Evolutionary conservation across 2,888 invertebrate species (phyloP).

Genomic region (Zootermopsis nevadensis): DNA sequence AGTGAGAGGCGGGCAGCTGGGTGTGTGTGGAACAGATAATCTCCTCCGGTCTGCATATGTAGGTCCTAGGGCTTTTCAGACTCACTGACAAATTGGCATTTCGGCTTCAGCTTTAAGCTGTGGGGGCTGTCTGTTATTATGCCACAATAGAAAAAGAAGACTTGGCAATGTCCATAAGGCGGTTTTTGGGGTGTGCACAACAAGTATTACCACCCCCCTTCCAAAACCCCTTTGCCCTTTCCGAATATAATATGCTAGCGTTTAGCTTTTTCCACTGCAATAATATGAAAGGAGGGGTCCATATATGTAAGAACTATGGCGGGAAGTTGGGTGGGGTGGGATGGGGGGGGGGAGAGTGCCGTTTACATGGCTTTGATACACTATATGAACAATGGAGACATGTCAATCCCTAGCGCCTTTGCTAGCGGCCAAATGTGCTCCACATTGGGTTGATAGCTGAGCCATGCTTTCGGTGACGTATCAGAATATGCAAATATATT

Average conservation of each 20-base stretch:
- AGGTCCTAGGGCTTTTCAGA: slow-evolving; percentile 50
- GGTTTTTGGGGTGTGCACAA: slow-evolving; percentile 46
- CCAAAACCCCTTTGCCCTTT: slow-evolving; percentile 26
- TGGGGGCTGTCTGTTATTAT: slow-evolving; percentile 49
- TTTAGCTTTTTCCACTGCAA: slow-evolving; percentile 48
- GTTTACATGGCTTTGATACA: slow-evolving; percentile 47
- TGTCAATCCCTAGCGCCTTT: slow-evolving; percentile 42
- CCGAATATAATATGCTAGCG: slow-evolving; percentile 41
- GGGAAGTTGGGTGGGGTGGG: background rate
- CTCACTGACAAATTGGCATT: slow-evolving; percentile 54
- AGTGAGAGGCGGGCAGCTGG: slow-evolving; percentile 47
- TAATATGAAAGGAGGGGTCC: slow-evolving; percentile 33
- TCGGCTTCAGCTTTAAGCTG: slow-evolving; percentile 49
- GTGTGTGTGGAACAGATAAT: slow-evolving; percentile 47
- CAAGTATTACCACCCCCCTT: slow-evolving; percentile 28
- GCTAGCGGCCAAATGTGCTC: background rate
- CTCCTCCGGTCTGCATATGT: slow-evolving; percentile 48
- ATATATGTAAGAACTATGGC: background rate
- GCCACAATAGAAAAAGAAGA: slow-evolving; percentile 44
- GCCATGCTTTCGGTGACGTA: background rate
- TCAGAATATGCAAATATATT: no score
- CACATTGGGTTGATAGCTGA: no score
- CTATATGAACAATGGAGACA: slow-evolving; percentile 42
- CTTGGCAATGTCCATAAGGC: slow-evolving; percentile 35
- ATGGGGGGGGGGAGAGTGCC: slow-evolving; percentile 7